Base-by-base conservation (phyloP, 1,140 invertebrate species). In the Drosophila punjabiensis region DNA sequence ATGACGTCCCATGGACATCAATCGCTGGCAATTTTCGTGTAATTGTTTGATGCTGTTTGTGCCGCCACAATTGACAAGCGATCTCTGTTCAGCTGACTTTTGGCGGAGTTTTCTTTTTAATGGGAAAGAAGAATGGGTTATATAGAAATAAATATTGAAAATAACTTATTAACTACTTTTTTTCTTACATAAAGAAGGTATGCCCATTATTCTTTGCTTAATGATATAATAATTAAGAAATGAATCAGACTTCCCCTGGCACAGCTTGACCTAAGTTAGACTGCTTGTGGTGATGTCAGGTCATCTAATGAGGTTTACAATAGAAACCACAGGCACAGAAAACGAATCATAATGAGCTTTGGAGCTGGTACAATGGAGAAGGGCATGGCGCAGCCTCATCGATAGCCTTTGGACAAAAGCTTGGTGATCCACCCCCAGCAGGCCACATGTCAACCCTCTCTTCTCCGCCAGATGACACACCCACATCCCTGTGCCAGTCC, bases 11-110 rank as follows among this genome's bases (percentile, higher is more conserved):
- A 87, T 82, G 81, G 81, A 79, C 87, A 90, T 90, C 86, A 90
- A 90, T 90, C 87, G 82, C 55, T 86, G 79, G 87, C 82, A 91
- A 90, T 90, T 90, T 90, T 86, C 87, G 66, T 82, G 87, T 90
- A 90, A 90, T 90, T 90, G 86, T 90, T 79, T 79, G 86, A 66
- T 73, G 71, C 61, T 76, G 69, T 74, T 39, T 73, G 70, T 87
- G 62, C 50, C 55, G 56, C 13, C 47, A 45, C 65, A 81, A 88
- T 88, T 89, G 85, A 81, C 85, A 88, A 76, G 79, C 75, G 43
- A 68, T 66, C 69, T 68, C 47, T 76, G 68, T 45, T 62, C n/a
- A 37, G 32, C 37, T 43, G 61, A n/a, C 43, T 62, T 16, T n/a
- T 18, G 9, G n/a, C n/a, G 4, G 39, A 33, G 59, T 53, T 76